Base-by-base conservation (phyloP, 2,888 invertebrate species). In the Nematopogon swammerdamellus region DNA sequence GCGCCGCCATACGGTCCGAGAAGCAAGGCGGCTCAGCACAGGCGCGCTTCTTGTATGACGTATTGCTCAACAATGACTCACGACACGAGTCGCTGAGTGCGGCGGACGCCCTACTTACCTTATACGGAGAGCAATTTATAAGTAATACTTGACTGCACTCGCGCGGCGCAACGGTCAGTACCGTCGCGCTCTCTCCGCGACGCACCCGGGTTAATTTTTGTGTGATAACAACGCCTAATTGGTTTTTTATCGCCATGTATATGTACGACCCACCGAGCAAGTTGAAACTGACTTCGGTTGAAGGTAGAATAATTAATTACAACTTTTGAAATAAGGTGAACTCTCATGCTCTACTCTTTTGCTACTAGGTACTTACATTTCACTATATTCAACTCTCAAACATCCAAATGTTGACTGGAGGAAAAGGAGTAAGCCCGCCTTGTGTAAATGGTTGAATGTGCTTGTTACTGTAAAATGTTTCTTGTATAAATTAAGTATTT, bases 231-330 rank as follows among this genome's bases (percentile, higher is more conserved):
- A 25, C 52, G 18, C 30, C 16, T 2, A 19, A 29, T 20, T 36
- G 18, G 19, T 20, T 51, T 51, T 66, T 53, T n/a, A 19, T 45
- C 20, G 49, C 11, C 51, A 88, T 89, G 89, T 88, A 87, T 67
- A 84, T 86, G 68, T 90, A 89, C 80, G 89, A 89, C 64, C 86
- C 86, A 46, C 83, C 87, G 47, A 82, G 85, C 55, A 88, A 87
- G 70, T 81, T 88, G 54, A 85, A 85, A 65, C 84, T 90, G 63
- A 85, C 87, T 55, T 88, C 90, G 3, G 85, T 91, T 19, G 90
- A 91, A 84, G 91, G 91, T 91, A 81, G 58, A 16, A 19, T 16
- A n/a, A n/a, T n/a, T n/a, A n/a, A n/a, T n/a, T n/a, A n/a, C n/a
- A n/a, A n/a, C n/a, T n/a, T n/a, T n/a, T n/a, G n/a, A n/a, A n/a